phyloP scores from a whole-genome alignment of 2,797 vertebrate genomes.

The Neosalanx taihuensis region DNA sequence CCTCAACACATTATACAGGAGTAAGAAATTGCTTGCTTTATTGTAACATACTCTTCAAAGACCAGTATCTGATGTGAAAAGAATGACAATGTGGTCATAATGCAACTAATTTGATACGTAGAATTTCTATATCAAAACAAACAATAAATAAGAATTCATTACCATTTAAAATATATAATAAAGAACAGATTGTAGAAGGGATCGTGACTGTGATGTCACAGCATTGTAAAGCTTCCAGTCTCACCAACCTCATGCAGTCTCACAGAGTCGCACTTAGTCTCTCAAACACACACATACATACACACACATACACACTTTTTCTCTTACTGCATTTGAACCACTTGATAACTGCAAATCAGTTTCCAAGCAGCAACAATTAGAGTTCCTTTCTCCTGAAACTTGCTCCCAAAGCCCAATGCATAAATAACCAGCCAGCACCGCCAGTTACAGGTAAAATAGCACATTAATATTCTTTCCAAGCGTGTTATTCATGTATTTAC shows the following conservation, averaged over 20 bases:
- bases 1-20: slow-evolving; percentile 28
- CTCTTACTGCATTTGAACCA: slow-evolving; percentile 35
- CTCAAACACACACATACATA: slow-evolving; percentile 4
- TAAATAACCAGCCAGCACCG: background rate
- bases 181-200: slow-evolving; percentile 65
- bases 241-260: slow-evolving; percentile 28
- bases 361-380: slow-evolving; percentile 29
- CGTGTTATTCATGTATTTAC: slow-evolving; percentile 45
- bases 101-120: slow-evolving; percentile 38
- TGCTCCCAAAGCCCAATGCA: background rate
- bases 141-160: slow-evolving; percentile 59
- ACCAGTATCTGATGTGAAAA: slow-evolving; percentile 60
- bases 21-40: slow-evolving; percentile 51
- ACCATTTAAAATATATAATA: slow-evolving; percentile 65
- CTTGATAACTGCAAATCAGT: background rate
- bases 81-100: slow-evolving; percentile 49
- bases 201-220: slow-evolving; percentile 53
- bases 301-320: slow-evolving; percentile 1
- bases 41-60: slow-evolving; percentile 45
- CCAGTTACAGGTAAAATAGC: background rate
- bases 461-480: slow-evolving; percentile 29
- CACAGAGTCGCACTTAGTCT: slow-evolving; percentile 4
- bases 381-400: slow-evolving; percentile 29
- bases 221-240: slow-evolving; percentile 21
- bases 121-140: slow-evolving; percentile 50